Percentiles rank a stretch among this genome's conserved stretches.
Evolutionary conservation across 2,888 invertebrate species (phyloP).

Genomic region (Unio delphinus): DNA sequence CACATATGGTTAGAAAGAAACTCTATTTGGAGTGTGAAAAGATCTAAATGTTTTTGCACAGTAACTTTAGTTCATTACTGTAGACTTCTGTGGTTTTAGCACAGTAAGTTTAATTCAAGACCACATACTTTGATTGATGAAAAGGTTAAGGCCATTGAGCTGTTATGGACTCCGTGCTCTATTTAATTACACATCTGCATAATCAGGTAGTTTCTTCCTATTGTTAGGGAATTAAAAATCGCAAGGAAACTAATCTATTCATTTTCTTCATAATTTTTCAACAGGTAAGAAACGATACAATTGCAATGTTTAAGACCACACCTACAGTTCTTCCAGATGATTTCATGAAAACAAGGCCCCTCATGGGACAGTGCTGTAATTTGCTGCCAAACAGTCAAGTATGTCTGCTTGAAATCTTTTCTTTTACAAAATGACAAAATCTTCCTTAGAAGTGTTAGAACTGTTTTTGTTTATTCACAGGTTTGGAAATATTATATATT

Average conservation of each 20-base stretch:
- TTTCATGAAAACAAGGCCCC: conserved; percentile 45
- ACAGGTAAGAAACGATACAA: conserved; percentile 41
- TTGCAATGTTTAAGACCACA: conserved; percentile 54
- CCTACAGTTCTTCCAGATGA: conserved; percentile 52
- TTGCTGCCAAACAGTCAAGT: conserved; percentile 60
- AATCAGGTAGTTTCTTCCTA: no score
- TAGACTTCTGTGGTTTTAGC: no score
- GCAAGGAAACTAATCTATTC: neutral
- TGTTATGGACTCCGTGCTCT: no score
- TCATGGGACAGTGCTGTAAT: conserved; percentile 57
- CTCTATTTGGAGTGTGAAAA: neutral
- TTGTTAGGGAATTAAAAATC: no score
- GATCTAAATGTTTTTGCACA: neutral
- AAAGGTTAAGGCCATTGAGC: no score
- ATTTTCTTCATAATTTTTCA: conserved; percentile 4
- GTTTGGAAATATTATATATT: no score
- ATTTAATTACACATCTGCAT: no score
- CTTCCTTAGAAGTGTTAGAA: neutral
- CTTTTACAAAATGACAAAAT: neutral
- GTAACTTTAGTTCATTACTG: neutral
- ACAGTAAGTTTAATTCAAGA: no score
- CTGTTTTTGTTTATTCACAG: no score
- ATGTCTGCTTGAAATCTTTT: neutral
- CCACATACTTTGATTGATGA: no score
- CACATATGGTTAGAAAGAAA: neutral